These are phyloP conservation scores for Neocrepidodera transversa DNA, from an alignment of 2,888 invertebrate species.

Conservation along the genomic window DNA sequence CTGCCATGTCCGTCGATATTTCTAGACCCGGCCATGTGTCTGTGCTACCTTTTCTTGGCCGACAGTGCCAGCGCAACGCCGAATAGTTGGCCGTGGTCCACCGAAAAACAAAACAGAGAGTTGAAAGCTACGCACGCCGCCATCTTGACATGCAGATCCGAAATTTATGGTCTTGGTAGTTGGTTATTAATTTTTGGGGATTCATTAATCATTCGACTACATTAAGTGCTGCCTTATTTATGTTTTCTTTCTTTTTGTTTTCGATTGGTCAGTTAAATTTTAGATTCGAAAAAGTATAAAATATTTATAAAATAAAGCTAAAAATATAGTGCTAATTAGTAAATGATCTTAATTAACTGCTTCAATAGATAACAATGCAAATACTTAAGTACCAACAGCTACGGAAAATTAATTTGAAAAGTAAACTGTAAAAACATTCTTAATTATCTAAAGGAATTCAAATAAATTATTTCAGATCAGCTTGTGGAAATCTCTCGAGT, in stretches of 20 bases:
- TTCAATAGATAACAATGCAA: background rate
- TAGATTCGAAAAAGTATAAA: no score
- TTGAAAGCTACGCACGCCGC: slow-evolving; percentile 45
- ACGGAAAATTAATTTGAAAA: slow-evolving; percentile 13
- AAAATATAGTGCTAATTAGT: no score
- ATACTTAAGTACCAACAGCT: background rate
- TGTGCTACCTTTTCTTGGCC: slow-evolving; percentile 48
- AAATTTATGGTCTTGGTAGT: slow-evolving; percentile 52
- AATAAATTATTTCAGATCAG: slow-evolving; percentile 14
- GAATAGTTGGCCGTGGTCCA: slow-evolving; percentile 54
- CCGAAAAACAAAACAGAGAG: slow-evolving; percentile 53
- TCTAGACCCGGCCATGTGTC: slow-evolving; percentile 48
- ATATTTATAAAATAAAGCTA: no score
- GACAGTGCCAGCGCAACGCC: slow-evolving; percentile 40
- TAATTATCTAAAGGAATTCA: slow-evolving; percentile 15
- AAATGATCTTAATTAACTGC: background rate
- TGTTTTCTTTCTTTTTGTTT: slow-evolving; percentile 29
- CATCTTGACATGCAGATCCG: slow-evolving; percentile 54
- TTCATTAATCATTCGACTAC: slow-evolving; percentile 53
- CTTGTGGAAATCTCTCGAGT: slow-evolving; percentile 10
- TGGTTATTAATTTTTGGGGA: slow-evolving; percentile 55
- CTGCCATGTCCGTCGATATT: slow-evolving; percentile 46
- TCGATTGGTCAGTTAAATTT: no score
- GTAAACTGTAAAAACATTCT: slow-evolving; percentile 1
- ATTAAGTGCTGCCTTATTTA: slow-evolving; percentile 51